Evolutionary conservation across 2,797 vertebrate genomes (phyloP), one percentile per base, ranked within the genome.

Genomic region (Rhynchonycteris naso): DNA sequence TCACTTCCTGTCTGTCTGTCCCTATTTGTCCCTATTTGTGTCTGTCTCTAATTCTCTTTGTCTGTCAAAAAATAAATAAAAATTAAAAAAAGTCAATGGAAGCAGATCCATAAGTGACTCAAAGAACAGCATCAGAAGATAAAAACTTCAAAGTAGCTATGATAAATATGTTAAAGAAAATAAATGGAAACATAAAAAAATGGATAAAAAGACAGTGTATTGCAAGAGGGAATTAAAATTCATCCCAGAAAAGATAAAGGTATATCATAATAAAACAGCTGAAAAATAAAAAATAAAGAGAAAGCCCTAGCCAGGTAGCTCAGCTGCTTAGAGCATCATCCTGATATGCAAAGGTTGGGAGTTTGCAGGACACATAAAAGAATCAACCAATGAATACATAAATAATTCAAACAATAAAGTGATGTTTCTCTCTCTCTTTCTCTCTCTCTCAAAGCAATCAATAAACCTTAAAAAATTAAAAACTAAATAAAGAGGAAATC

Each of bases 91-190:
- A 75, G 33, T 54, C 47, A 84, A 71, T 21, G 83, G 68, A 95
- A 65, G 68, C 3, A 88, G 10, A 91, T 52, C 15, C 66, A 75
- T n/a, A 81, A 24, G 71, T 69, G 24, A 68, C 61, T 56, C 19
- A 79, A 59, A 61, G 3, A 74, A 33, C n/a, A 12, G 58, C 28
- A 82, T 71, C 56, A 80, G 56, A 35, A 95, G 56, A 71, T 56
- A 63, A 66, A 24, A 65, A 79, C 13, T 85, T 95, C 66, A 76
- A 95, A 79, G 63, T 33, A 92, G 74, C 68, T 74, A 66, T 66
- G 24, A 84, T 13, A 21, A 88, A 10, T 79, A 52, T 30, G 30
- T 75, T 93, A 56, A 78, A 74, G 13, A 47, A 63, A 84, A 93
- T 78, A 68, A 5, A 90, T 43, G 13, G 90, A 38, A 89, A 95